phyloP scores from a whole-genome alignment of 2,113 vertebrate species.

The Channa argus region DNA sequence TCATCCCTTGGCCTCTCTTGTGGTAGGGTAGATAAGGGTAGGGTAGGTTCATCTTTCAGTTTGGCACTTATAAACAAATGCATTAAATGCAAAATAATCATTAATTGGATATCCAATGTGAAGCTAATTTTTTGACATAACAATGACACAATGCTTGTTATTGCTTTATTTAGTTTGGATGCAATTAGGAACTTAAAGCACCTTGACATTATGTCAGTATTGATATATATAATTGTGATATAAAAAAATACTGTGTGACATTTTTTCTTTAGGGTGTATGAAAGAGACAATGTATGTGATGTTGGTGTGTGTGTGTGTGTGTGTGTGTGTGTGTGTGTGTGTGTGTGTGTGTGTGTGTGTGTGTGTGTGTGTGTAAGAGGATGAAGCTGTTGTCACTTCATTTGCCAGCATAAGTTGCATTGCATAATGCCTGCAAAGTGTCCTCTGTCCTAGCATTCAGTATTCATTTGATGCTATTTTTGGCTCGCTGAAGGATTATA shows the following conservation, averaged over 20 bases:
- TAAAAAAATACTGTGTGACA: no score
- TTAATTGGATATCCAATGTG: not conserved
- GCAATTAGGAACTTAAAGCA: slow-evolving; percentile 2
- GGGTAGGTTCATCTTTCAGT: no score
- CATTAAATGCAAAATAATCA: not conserved
- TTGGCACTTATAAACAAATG: not conserved
- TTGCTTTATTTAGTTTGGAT: slow-evolving; percentile 5
- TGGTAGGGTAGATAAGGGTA: no score
- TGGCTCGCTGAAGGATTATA: slow-evolving; percentile 68
- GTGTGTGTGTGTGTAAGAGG: slow-evolving; percentile 9
- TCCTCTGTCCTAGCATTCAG: slow-evolving; percentile 61
- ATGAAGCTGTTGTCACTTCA: slow-evolving; percentile 31
- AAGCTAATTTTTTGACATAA: not conserved
- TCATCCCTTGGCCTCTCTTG: no score
- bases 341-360: slow-evolving; percentile 24
- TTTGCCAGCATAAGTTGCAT: slow-evolving; percentile 64
- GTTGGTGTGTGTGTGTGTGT: slow-evolving; percentile 15
- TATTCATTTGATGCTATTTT: slow-evolving; percentile 72
- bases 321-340: slow-evolving; percentile 8
- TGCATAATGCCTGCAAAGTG: slow-evolving; percentile 55
- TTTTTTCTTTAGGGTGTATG: not conserved
- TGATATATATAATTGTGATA: no score
- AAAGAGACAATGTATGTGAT: slow-evolving; percentile 19
- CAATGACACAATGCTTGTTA: not conserved
- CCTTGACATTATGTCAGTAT: not conserved